A percentile compares a stretch with the other conserved stretches of the same genome.
Conservation (phyloP, 2,888 invertebrate genomes). For the Drosophila stalkeri region DNA sequence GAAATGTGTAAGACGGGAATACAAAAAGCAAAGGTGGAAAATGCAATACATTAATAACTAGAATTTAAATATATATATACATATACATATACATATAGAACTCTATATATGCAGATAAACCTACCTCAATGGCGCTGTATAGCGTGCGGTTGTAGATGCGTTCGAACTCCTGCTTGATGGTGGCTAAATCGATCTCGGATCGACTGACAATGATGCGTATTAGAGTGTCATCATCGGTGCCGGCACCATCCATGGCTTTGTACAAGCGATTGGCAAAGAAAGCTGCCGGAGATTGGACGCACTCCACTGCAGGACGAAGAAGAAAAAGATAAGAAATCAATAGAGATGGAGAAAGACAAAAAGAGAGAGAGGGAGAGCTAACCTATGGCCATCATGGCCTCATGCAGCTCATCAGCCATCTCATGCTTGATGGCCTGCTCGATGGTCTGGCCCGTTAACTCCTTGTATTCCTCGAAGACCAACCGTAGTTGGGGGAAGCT, state of each 20-base stretch:
- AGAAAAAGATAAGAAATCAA: background rate
- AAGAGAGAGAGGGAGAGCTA: background rate
- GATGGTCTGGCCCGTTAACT: constrained; percentile 89
- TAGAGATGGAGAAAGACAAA: background rate
- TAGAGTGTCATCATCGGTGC: constrained; percentile 90
- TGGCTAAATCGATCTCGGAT: constrained; percentile 89
- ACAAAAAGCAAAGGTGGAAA: constrained; percentile 47
- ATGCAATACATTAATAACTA: constrained; percentile 39
- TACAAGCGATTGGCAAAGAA: constrained; percentile 90
- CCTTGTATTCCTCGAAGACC: constrained; percentile 91
- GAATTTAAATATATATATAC: background rate
- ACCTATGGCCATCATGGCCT: constrained; percentile 90
- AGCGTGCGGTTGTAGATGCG: constrained; percentile 89
- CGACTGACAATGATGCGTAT: constrained; percentile 90
- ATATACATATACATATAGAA: background rate
- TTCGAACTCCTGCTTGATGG: constrained; percentile 90
- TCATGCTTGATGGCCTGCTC: constrained; percentile 90
- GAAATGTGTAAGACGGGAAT: constrained; percentile 24
- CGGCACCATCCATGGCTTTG: constrained; percentile 89
- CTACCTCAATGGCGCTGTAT: constrained; percentile 88
- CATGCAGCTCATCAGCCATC: constrained; percentile 88
- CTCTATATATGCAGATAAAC: constrained; percentile 10
- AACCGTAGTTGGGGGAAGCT: constrained; percentile 90
- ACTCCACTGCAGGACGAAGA: constrained; percentile 87
- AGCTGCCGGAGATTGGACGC: constrained; percentile 88